A percentile compares a stretch with the other conserved stretches of the same genome.
These are phyloP conservation scores for Tringa solitaria DNA, from an alignment of 2,113 vertebrate species.

Conservation along the genomic window DNA sequence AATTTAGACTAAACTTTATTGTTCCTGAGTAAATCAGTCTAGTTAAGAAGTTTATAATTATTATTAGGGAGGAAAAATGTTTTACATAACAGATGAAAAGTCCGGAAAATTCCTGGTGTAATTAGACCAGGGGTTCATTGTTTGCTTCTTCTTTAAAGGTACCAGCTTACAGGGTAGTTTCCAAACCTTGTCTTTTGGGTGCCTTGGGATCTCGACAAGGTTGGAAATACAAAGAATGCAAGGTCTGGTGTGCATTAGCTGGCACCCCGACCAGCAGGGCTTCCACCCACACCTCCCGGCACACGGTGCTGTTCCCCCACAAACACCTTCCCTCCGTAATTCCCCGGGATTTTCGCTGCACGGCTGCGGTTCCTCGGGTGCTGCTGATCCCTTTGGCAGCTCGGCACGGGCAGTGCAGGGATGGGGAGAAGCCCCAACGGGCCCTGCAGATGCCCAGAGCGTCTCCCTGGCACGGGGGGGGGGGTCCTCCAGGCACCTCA, in stretches of 20 bases:
- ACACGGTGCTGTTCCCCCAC: background rate
- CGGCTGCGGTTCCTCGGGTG: background rate
- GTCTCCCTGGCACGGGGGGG: background rate
- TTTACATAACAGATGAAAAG: constrained; percentile 39
- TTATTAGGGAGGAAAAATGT: constrained; percentile 58
- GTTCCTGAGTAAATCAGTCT: constrained; percentile 57
- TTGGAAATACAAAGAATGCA: constrained; percentile 32
- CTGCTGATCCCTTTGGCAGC: background rate
- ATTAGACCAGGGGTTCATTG: constrained; percentile 36
- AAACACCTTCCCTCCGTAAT: background rate
- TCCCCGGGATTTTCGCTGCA: background rate
- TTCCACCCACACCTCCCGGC: background rate
- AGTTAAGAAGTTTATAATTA: constrained; percentile 71
- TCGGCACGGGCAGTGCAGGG: rapidly evolving
- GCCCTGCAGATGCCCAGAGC: rapidly evolving
- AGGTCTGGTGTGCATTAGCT: constrained; percentile 35
- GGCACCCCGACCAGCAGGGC: background rate
- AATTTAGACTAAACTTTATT: constrained; percentile 57
- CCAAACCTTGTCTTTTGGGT: constrained; percentile 35
- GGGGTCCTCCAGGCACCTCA: background rate
- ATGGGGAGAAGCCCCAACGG: background rate
- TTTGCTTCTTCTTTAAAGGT: constrained; percentile 50
- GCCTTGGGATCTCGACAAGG: background rate
- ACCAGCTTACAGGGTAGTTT: constrained; percentile 28
- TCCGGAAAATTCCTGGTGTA: constrained; percentile 58